Conservation (phyloP, 2,888 invertebrate genomes). For the Adelognathus sp. region DNA sequence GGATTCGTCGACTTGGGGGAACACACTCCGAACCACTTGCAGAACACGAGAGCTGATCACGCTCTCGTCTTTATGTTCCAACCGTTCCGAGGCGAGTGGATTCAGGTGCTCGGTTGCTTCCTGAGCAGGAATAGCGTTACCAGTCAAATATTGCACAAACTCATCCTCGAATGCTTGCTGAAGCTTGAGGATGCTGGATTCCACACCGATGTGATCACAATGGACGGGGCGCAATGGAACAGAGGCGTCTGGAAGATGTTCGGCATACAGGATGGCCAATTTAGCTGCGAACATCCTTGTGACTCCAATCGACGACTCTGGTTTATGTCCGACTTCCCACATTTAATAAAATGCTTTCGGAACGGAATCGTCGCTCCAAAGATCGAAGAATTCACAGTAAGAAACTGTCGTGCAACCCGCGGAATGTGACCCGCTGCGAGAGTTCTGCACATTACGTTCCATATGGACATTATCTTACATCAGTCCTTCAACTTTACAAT, state of each 20-base stretch:
- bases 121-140: conserved; percentile 53
- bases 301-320: conserved; percentile 55
- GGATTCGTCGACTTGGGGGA: conserved; percentile 63
- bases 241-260: conserved; percentile 63
- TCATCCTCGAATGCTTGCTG: conserved; percentile 64
- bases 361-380: no score
- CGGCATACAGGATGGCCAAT: conserved; percentile 41
- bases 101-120: conserved; percentile 61
- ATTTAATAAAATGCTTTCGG: conserved; percentile 63
- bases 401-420: no score
- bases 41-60: conserved; percentile 63
- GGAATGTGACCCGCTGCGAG: no score
- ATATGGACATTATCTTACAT: no score
- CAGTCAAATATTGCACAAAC: conserved; percentile 57
- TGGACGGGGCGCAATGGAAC: conserved; percentile 68
- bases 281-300: conserved; percentile 62
- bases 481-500: no score
- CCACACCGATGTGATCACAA: conserved; percentile 61
- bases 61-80: conserved; percentile 67
- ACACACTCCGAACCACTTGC: conserved; percentile 58
- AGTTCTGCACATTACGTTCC: no score
- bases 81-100: conserved; percentile 62
- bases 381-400: no score
- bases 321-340: no score
- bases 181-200: conserved; percentile 61